Percentiles rank a stretch among this genome's conserved stretches.
Evolutionary conservation across 2,888 invertebrate genomes (phyloP).

Genomic region (Seira musarum): DNA sequence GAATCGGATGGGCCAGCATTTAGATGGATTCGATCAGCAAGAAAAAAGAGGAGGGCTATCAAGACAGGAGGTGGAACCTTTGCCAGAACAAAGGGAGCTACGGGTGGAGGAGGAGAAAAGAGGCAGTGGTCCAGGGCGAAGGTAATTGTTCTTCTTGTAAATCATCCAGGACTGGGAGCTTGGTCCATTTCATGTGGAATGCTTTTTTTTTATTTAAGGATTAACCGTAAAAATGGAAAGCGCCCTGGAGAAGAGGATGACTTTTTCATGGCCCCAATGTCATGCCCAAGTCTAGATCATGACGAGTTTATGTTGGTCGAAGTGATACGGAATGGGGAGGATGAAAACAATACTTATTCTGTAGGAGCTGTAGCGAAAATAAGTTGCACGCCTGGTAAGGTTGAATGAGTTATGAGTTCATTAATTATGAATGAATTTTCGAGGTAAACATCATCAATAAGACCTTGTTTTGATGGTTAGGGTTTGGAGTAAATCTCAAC

Average conservation of each 20-base stretch:
- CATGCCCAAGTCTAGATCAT: slow-evolving; percentile 70
- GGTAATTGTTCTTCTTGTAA: too few relatives aligned
- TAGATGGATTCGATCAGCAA: slow-evolving; percentile 82
- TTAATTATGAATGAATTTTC: neutral
- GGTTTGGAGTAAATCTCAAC: slow-evolving; percentile 81
- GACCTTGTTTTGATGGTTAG: neutral
- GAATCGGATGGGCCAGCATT: slow-evolving; percentile 90
- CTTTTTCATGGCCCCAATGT: slow-evolving; percentile 68
- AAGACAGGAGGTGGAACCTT: slow-evolving; percentile 59
- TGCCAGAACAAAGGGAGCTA: slow-evolving; percentile 31
- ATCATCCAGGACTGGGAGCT: too few relatives aligned
- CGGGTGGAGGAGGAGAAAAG: slow-evolving; percentile 27
- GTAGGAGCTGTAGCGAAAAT: slow-evolving; percentile 84
- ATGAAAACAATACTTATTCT: slow-evolving; percentile 82
- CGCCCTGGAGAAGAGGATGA: slow-evolving; percentile 68
- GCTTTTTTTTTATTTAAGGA: neutral
- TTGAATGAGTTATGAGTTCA: neutral
- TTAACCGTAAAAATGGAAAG: slow-evolving; percentile 53
- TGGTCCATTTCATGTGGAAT: too few relatives aligned
- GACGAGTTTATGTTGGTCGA: slow-evolving; percentile 82
- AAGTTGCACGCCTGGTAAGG: slow-evolving; percentile 81
- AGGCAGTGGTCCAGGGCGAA: slow-evolving; percentile 15
- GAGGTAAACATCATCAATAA: too few relatives aligned
- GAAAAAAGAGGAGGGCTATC: slow-evolving; percentile 61
- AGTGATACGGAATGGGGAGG: slow-evolving; percentile 81